phyloP scores from a whole-genome alignment of 2,113 vertebrate species.

The pig (Sus scrofa) region DNA sequence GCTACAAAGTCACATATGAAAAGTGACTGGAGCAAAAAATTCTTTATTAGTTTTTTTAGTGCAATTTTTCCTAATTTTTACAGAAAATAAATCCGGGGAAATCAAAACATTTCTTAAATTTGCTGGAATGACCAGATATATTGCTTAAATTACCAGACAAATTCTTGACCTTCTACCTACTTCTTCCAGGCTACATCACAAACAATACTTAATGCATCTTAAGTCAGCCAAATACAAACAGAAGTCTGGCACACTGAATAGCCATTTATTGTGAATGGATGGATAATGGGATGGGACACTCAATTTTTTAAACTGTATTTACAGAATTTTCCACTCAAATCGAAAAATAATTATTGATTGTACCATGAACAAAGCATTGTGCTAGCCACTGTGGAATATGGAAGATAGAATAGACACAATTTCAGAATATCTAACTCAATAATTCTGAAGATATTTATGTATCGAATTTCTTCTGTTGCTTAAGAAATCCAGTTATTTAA shows the following conservation, averaged over 20 bases:
- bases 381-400: neutral
- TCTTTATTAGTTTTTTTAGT: neutral
- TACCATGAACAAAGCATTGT: neutral
- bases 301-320: neutral
- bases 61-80: neutral
- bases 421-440: neutral
- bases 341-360: slow-evolving; percentile 26
- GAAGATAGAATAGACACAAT: neutral
- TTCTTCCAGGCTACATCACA: neutral
- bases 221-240: neutral
- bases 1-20: neutral
- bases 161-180: neutral
- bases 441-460: neutral
- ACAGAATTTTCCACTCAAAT: slow-evolving; percentile 2
- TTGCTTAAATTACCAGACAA: neutral
- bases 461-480: neutral
- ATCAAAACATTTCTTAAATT: neutral
- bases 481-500: neutral
- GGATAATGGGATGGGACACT: neutral
- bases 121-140: neutral
- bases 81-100: neutral
- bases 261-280: neutral
- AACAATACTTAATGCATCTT: neutral
- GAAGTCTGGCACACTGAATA: neutral
- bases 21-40: neutral